phyloP scores from a whole-genome alignment of 2,888 invertebrate genomes.

The Chironomus riparius region DNA sequence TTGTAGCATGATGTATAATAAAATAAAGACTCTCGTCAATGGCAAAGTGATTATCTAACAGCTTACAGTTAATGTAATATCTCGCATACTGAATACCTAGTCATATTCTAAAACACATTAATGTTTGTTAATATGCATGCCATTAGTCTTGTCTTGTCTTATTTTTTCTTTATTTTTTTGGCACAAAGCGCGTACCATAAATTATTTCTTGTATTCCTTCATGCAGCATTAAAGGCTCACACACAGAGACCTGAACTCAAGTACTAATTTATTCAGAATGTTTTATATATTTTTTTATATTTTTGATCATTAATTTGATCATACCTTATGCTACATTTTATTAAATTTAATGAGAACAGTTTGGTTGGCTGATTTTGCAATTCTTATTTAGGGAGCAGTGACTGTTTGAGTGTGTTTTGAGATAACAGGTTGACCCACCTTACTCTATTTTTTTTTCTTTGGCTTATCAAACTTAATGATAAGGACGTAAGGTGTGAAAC shows the following conservation, averaged over 20 bases:
- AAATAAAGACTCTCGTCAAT: background rate
- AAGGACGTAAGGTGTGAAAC: too few species aligned
- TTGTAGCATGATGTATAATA: too few species aligned
- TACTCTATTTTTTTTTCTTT: too few species aligned
- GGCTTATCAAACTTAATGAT: too few species aligned
- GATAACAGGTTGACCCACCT: too few species aligned
- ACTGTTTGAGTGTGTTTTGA: too few species aligned
- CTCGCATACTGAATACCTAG: background rate
- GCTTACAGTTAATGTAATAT: background rate
- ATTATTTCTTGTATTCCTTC: background rate
- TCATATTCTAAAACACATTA: background rate
- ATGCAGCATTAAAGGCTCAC: too few species aligned
- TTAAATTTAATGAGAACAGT: too few species aligned
- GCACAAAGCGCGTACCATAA: background rate
- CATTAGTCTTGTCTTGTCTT: background rate
- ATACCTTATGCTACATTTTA: too few species aligned
- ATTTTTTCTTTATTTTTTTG: background rate
- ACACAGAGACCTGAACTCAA: background rate
- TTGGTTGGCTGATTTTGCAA: too few species aligned
- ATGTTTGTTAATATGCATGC: background rate
- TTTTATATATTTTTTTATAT: too few species aligned
- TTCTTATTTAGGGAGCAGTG: too few species aligned
- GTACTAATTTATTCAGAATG: background rate
- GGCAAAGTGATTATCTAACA: conserved; percentile 12
- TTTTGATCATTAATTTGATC: background rate